Evolutionary conservation across 1,140 invertebrate genomes (phyloP).

Genomic region (Drosophila mayri): DNA sequence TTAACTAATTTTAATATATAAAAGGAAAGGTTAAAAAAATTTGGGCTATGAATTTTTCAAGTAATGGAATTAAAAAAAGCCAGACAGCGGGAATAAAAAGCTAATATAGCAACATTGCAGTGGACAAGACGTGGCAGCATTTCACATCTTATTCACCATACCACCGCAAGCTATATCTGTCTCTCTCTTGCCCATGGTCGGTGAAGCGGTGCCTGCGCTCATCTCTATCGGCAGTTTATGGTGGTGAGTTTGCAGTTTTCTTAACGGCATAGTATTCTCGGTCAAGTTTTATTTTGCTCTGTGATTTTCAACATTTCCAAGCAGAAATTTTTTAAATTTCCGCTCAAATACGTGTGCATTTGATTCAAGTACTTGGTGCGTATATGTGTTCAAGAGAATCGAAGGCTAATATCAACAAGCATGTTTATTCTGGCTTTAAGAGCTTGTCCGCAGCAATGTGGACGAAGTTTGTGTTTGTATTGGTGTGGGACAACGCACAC

Average conservation of each 20-base stretch:
- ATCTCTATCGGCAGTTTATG: slow-evolving; percentile 40
- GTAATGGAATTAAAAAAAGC: no score
- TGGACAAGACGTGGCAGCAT: slow-evolving; percentile 56
- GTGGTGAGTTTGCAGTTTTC: slow-evolving; percentile 80
- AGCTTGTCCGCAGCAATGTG: slow-evolving; percentile 54
- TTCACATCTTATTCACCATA: slow-evolving; percentile 50
- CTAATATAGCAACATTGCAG: no score
- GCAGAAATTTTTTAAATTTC: slow-evolving; percentile 79
- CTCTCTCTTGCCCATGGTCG: slow-evolving; percentile 37
- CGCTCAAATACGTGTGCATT: slow-evolving; percentile 71
- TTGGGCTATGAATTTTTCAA: no score
- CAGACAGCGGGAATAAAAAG: no score
- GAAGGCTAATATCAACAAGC: slow-evolving; percentile 5
- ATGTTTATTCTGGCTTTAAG: slow-evolving; percentile 18
- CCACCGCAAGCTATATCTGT: background rate
- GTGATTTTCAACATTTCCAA: slow-evolving; percentile 84
- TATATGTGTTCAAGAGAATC: slow-evolving; percentile 51
- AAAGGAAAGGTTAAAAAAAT: no score
- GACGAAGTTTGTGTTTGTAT: slow-evolving; percentile 51
- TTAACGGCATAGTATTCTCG: slow-evolving; percentile 80
- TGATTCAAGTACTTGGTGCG: slow-evolving; percentile 75
- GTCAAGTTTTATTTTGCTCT: slow-evolving; percentile 83
- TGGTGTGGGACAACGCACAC: slow-evolving; percentile 56
- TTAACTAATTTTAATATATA: no score
- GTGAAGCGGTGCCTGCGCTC: slow-evolving; percentile 20